Base-by-base conservation (phyloP, 2,888 invertebrate genomes). In the Selenia dentaria region DNA sequence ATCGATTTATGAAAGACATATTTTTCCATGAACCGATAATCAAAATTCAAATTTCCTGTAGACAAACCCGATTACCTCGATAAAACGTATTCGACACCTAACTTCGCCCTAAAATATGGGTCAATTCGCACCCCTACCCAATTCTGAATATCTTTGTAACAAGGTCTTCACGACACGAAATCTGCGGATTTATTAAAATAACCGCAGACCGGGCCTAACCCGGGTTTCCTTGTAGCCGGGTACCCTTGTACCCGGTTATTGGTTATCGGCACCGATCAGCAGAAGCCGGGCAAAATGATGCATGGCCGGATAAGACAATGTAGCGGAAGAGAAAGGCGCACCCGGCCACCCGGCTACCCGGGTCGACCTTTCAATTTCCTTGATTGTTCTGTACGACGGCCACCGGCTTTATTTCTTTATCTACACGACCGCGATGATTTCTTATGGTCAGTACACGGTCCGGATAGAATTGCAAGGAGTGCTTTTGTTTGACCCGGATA, bases 331-430 rank as follows among this genome's bases (percentile, higher is more conserved):
- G 75, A 73, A 77, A 71, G 71, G 66, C 66, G 57, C 25, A 25
- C 25, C 25, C 22, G 18, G 18, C 18, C 62, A 69, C 66, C 70
- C 71, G 60, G 70, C 50, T 47, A 55, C 63, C 64, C 77, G 71
- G 74, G 67, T 67, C 74, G 79, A 81, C 80, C 83, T 83, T 85
- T 85, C 86, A 84, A 86, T 86, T 85, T 86, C 79, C 82, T 75
- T 77, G 77, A 84, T 81, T 79, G 78, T 71, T 41, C 41, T 36
- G 37, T 28, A 48, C 47, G 46, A 63, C 25, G 25, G 6, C 25
- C 25, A 10, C 34, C 46, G 61, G 66, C 62, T 70, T 70, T 71
- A 74, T 74, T 68, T 70, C 73, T 71, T 67, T 69, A 74, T 74
- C 67, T 67, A 60, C 63, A 61, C 42, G 53, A 62, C 61, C 63